phyloP scores from a whole-genome alignment of 2,113 vertebrate genomes.

The Rhea pennata region DNA sequence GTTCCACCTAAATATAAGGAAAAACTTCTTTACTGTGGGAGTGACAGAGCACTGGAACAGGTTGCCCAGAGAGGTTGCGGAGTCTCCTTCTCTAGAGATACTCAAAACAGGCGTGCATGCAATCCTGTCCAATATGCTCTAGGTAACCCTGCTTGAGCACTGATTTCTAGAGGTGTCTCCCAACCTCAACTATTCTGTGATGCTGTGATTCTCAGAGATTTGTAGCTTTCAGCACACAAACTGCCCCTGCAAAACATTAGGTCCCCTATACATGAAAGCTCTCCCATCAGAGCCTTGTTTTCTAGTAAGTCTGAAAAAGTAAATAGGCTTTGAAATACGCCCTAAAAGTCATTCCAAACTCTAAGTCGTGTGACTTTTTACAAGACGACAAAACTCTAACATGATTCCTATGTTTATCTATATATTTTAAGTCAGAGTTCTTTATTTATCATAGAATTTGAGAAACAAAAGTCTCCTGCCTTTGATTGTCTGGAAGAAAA shows the following conservation, averaged over 20 bases:
- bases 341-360: constrained; percentile 4
- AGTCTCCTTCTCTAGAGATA: no score
- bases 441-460: constrained; percentile 51
- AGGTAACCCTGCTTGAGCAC: no score
- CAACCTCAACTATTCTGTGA: no score
- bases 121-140: no score
- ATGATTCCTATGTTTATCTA: not conserved
- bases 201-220: not conserved
- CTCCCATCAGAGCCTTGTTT: not conserved
- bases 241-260: not conserved
- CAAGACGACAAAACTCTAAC: constrained; percentile 20
- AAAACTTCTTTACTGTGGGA: no score
- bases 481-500: constrained; percentile 65
- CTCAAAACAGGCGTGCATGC: no score
- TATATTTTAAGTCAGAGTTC: constrained; percentile 15
- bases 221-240: not conserved
- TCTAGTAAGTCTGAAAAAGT: not conserved
- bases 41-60: no score
- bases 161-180: no score
- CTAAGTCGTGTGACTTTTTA: not conserved
- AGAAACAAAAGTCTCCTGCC: constrained; percentile 49
- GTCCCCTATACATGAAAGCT: not conserved
- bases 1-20: no score
- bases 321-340: constrained; percentile 33
- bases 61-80: no score